Evolutionary conservation across 1,140 invertebrate genomes (phyloP).

Genomic region (Scaptomyza pallida): DNA sequence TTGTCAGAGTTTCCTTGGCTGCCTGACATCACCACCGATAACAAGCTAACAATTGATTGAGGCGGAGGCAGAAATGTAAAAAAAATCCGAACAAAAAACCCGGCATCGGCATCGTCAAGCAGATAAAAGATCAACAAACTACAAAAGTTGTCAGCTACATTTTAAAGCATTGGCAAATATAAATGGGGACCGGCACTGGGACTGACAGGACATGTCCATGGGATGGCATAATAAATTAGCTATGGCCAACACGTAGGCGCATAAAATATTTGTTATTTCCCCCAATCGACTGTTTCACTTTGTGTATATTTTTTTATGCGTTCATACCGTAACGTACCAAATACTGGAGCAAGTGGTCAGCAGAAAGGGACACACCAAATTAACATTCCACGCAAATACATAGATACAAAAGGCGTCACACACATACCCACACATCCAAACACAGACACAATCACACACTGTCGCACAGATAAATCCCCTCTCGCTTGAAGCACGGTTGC

Average conservation of each 20-base stretch:
- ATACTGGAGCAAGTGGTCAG: conserved; percentile 73
- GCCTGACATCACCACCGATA: conserved; percentile 52
- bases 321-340: no score
- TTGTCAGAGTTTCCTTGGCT: conserved; percentile 66
- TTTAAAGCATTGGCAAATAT: conserved; percentile 49
- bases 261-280: conserved; percentile 61
- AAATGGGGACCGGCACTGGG: not conserved
- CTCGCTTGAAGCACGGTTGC: conserved; percentile 53
- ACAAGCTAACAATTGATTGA: conserved; percentile 67
- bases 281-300: conserved; percentile 46
- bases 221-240: conserved; percentile 70
- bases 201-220: not conserved
- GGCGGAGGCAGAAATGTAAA: conserved; percentile 20
- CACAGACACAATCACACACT: conserved; percentile 5
- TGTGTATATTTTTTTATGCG: no score
- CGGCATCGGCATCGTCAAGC: conserved; percentile 20
- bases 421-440: conserved; percentile 5
- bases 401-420: conserved; percentile 32
- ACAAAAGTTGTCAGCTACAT: conserved; percentile 42
- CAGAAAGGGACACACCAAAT: conserved; percentile 53
- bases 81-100: conserved; percentile 8
- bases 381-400: conserved; percentile 54
- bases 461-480: conserved; percentile 2
- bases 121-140: conserved; percentile 56
- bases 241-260: conserved; percentile 70